phyloP scores from a whole-genome alignment of 2,113 vertebrate genomes.

The Paradoxurus hermaphroditus region DNA sequence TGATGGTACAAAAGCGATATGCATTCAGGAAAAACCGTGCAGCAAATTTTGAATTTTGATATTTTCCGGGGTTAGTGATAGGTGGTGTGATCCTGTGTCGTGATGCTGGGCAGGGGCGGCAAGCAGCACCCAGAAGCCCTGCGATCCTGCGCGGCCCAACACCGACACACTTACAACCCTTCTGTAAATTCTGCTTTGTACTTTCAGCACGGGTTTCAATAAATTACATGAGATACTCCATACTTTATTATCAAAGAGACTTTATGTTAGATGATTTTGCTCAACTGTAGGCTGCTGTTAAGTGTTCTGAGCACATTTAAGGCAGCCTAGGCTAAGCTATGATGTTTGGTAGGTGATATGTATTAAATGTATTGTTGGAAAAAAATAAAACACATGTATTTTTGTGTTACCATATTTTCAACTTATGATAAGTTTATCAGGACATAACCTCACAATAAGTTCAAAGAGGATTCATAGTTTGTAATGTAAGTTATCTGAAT shows the following conservation, averaged over 20 bases:
- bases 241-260: neutral
- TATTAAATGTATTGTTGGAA: neutral
- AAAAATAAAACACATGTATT: neutral
- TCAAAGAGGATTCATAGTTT: neutral
- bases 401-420: neutral
- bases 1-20: neutral
- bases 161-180: neutral
- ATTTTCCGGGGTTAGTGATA: neutral
- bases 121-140: fast-evolving
- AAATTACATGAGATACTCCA: neutral
- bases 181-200: neutral
- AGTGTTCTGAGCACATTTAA: neutral
- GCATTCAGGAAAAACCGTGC: neutral
- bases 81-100: neutral
- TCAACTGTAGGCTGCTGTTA: neutral
- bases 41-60: neutral
- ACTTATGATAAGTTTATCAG: neutral
- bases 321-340: neutral
- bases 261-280: neutral
- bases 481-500: neutral
- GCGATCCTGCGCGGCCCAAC: fast-evolving
- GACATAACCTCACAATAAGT: neutral
- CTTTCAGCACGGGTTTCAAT: neutral
- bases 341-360: neutral
- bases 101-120: neutral